Conservation (phyloP, 53 echinoderm and acorn worm species). For the Holothuria scabra region DNA sequence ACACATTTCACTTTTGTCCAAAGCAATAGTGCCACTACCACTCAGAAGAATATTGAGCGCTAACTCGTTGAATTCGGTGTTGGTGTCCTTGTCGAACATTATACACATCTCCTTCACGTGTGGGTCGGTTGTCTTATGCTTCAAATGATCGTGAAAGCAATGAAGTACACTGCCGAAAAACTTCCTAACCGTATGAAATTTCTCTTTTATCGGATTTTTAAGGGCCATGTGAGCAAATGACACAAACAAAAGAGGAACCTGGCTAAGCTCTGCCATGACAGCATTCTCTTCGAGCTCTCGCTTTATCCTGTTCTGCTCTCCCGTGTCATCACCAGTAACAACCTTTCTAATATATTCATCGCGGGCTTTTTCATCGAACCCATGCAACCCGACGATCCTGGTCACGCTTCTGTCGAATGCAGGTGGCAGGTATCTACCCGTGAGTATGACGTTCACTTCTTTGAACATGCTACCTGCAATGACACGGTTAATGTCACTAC, state of each 20-base stretch:
- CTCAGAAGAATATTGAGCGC: constrained; percentile 31
- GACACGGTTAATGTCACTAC: constrained; percentile 5
- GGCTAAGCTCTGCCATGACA: constrained; percentile 19
- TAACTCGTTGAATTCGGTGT: constrained; percentile 34
- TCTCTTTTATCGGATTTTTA: not conserved
- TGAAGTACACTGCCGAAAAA: constrained; percentile 11
- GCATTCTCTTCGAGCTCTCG: constrained; percentile 14
- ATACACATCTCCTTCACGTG: constrained; percentile 34
- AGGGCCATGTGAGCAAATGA: constrained; percentile 30
- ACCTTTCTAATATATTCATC: constrained; percentile 28
- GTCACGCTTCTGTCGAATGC: constrained; percentile 4
- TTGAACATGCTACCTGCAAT: constrained; percentile 1
- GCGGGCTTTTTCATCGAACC: constrained; percentile 26
- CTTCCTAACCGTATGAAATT: constrained; percentile 13
- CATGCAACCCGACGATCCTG: not conserved
- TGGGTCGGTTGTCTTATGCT: constrained; percentile 30
- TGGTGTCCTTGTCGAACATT: constrained; percentile 39
- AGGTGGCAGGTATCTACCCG: constrained; percentile 18
- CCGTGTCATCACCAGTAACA: constrained; percentile 18
- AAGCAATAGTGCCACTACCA: constrained; percentile 27
- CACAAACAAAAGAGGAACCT: constrained; percentile 28
- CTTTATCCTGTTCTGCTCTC: not conserved
- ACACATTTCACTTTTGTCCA: constrained; percentile 36
- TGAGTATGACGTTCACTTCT: constrained; percentile 9
- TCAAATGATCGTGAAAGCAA: constrained; percentile 38